phyloP scores from a whole-genome alignment of 2,113 vertebrate species.

The Terrapene triunguis region DNA sequence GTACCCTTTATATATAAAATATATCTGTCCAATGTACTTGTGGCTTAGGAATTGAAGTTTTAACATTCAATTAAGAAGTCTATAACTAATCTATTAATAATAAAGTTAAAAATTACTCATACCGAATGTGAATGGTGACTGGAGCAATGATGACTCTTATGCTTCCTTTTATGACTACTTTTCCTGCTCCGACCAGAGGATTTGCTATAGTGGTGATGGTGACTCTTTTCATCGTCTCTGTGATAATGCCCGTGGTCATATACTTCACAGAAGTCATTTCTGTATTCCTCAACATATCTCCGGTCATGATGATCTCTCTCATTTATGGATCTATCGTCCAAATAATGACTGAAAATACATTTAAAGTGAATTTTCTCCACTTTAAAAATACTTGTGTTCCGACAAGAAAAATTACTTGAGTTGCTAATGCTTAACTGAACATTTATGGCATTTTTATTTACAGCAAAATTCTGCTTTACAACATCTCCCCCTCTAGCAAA shows the following conservation, averaged over 20 bases:
- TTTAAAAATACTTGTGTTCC: constrained; percentile 68
- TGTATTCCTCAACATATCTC: constrained; percentile 83
- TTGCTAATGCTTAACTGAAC: constrained; percentile 4
- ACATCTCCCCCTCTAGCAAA: constrained; percentile 48
- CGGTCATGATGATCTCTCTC: constrained; percentile 85
- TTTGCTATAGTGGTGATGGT: constrained; percentile 93
- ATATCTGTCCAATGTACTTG: constrained; percentile 53
- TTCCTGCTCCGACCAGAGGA: constrained; percentile 89
- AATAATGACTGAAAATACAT: constrained; percentile 85
- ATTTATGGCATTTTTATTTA: constrained; percentile 49
- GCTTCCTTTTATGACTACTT: constrained; percentile 88
- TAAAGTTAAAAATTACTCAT: constrained; percentile 83
- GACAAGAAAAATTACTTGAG: constrained; percentile 73
- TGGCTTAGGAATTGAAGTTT: constrained; percentile 63
- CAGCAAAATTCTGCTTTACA: constrained; percentile 49
- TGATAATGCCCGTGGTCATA: constrained; percentile 84
- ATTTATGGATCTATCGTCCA: constrained; percentile 83
- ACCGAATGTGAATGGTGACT: constrained; percentile 89
- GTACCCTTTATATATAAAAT: constrained; percentile 14
- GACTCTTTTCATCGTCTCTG: constrained; percentile 85
- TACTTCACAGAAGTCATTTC: constrained; percentile 84
- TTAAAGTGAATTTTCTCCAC: constrained; percentile 74
- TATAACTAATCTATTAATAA: constrained; percentile 74
- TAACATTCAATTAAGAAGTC: constrained; percentile 69
- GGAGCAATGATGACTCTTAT: constrained; percentile 83